Evolutionary conservation across 2,113 vertebrate genomes (phyloP).

Genomic region (Monopterus albus): DNA sequence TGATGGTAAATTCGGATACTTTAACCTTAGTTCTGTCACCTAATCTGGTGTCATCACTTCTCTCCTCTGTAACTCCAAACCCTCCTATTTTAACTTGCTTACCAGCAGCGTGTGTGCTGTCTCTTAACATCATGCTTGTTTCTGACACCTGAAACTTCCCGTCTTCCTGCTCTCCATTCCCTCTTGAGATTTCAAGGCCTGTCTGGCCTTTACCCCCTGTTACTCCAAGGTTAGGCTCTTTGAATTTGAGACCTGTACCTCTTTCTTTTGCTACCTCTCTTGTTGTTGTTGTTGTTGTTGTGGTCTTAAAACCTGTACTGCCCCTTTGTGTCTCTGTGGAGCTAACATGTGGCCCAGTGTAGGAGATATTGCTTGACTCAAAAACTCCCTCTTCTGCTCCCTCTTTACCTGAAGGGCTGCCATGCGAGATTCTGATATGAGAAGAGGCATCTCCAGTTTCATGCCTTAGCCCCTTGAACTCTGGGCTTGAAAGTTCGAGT

Average conservation of each 20-base stretch:
- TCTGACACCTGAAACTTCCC: conserved; percentile 37
- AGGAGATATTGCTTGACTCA: conserved; percentile 70
- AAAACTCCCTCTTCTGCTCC: conserved; percentile 68
- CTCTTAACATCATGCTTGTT: conserved; percentile 43
- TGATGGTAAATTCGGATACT: conserved; percentile 55
- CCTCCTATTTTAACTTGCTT: conserved; percentile 43
- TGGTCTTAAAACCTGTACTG: conserved; percentile 63
- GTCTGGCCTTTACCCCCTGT: conserved; percentile 41
- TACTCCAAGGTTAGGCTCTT: conserved; percentile 69
- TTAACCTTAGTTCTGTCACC: conserved; percentile 44
- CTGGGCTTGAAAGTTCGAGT: conserved; percentile 83
- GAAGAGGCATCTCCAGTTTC: conserved; percentile 80
- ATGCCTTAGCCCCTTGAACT: conserved; percentile 80
- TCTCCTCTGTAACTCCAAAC: conserved; percentile 27
- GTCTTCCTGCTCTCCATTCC: conserved; percentile 48
- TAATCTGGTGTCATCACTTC: conserved; percentile 31
- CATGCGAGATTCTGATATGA: conserved; percentile 67
- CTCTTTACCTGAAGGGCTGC: conserved; percentile 69
- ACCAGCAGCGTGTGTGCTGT: conserved; percentile 55
- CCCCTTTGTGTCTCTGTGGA: conserved; percentile 70
- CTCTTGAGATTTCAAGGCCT: conserved; percentile 55
- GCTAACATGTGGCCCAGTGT: conserved; percentile 65
- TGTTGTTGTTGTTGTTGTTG: conserved; percentile 49
- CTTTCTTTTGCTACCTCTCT: conserved; percentile 67
- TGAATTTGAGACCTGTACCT: conserved; percentile 63